Percentiles rank a stretch among this genome's conserved stretches.
These are phyloP conservation scores for Scytalopus superciliaris DNA, from an alignment of 2,113 vertebrate genomes.

Conservation along the genomic window DNA sequence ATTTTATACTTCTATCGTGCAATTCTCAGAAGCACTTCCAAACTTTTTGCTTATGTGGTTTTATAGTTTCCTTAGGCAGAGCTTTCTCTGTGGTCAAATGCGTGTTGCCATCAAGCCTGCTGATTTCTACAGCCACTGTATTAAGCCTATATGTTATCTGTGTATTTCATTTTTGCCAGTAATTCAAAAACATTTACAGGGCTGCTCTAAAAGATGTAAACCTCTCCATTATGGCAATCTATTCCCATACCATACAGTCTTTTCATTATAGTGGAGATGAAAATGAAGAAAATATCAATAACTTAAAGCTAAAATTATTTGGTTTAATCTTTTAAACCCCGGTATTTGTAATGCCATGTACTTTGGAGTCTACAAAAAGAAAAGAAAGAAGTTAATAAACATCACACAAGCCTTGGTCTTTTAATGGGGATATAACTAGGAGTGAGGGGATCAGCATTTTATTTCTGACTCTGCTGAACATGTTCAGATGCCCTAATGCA, in stretches of 20 bases:
- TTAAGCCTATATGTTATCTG: background rate
- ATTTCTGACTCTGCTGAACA: background rate
- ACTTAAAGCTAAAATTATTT: background rate
- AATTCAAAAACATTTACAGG: background rate
- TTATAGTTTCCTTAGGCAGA: slow-evolving; percentile 3
- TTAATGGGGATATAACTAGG: background rate
- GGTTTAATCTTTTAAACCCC: background rate
- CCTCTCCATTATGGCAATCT: background rate
- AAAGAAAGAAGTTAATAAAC: background rate
- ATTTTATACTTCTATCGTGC: background rate
- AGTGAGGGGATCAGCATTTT: background rate
- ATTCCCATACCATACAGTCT: background rate
- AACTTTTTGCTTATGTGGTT: background rate
- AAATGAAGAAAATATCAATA: background rate
- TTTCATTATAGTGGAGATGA: background rate
- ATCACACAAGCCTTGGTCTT: background rate
- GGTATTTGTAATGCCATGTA: background rate
- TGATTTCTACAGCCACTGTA: background rate
- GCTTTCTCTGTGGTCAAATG: background rate
- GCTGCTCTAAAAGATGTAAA: background rate
- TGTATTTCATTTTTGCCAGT: background rate
- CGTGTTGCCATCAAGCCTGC: background rate
- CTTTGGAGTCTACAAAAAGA: background rate
- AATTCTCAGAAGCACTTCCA: background rate
- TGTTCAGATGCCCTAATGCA: background rate